Percentiles rank a stretch among this genome's conserved stretches.
Conservation (phyloP, 2,888 invertebrate genomes). For the Scaptomyza parva region DNA sequence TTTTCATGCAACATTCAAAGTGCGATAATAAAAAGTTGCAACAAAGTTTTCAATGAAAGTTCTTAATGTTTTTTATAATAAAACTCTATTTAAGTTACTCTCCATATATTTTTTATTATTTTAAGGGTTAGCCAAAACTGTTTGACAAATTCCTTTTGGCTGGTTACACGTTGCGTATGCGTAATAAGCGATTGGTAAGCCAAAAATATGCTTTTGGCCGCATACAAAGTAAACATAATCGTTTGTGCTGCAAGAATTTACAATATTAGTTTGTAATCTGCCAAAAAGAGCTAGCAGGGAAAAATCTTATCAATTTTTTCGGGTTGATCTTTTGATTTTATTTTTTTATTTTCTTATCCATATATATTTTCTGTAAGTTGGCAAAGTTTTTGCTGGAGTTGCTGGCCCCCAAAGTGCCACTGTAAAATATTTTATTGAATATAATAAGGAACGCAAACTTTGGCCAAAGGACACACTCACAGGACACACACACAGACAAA, state of each 20-base stretch:
- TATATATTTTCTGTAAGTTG: conserved; percentile 28
- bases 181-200: conserved; percentile 45
- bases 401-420: conserved; percentile 66
- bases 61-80: conserved; percentile 2
- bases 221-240: conserved; percentile 67
- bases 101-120: not conserved
- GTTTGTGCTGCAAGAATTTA: conserved; percentile 67
- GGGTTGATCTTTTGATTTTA: conserved; percentile 10
- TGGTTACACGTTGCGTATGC: conserved; percentile 33
- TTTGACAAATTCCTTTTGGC: conserved; percentile 33
- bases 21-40: conserved; percentile 15
- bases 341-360: not conserved
- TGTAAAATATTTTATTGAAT: conserved; percentile 78
- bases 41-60: conserved; percentile 10
- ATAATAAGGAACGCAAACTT: conserved; percentile 74
- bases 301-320: conserved; percentile 71
- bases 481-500: conserved; percentile 75
- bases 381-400: conserved; percentile 58
- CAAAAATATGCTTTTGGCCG: conserved; percentile 36
- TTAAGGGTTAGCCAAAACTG: conserved; percentile 10
- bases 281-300: conserved; percentile 52
- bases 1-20: conserved; percentile 3
- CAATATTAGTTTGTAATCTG: conserved; percentile 74
- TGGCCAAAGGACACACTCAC: conserved; percentile 68
- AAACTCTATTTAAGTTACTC: not conserved